Base-by-base conservation (phyloP, 2,113 vertebrate species). In the Burhinus bistriatus region DNA sequence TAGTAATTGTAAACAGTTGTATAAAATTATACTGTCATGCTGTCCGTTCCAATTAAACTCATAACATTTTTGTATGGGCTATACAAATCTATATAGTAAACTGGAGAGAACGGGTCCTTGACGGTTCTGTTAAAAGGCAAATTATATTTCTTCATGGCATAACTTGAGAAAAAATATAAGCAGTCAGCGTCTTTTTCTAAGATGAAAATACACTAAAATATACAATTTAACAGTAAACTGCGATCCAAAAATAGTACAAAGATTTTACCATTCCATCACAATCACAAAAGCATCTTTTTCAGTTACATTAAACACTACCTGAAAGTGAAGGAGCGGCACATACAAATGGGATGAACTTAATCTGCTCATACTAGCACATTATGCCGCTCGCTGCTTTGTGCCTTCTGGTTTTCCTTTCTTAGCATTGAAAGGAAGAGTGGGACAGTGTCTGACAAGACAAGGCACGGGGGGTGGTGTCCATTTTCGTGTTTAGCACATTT, bases 21-120 rank as follows among this genome's bases (percentile, higher is more conserved):
- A 70, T 87, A 90, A 94, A 95, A 95, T 92, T 73, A 81, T 55
- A 58, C 82, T 92, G 90, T 83, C 90, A 81, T 89, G 83, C 86
- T 97, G 92, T 93, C 90, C 93, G 71, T 94, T 95, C 64, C 85
- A 86, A 94, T 96, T 95, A 93, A 94, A 92, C 42, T 64, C 59
- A 42, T 9, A 89, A 73, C 18, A 52, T 83, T 90, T 94, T 88
- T 78, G 38, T 88, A 59, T 70, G 85, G 51, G 22, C 19, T 72
- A 55, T 89, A 81, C 51, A 86, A 93, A 96, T 94, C 66, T 84
- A 49, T 76, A 65, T 34, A 79, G 58, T 88, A 85, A 89, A 87
- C 73, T 90, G 90, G 82, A 90, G 36, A 90, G 70, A 96, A 91
- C 47, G 40, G 45, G 73, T 87, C 65, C 81, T 95, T 93, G 84